A percentile compares a stretch with the other conserved stretches of the same genome.
These are phyloP conservation scores for Adoxophyes honmai DNA, from an alignment of 1,140 invertebrate genomes.

Conservation along the genomic window DNA sequence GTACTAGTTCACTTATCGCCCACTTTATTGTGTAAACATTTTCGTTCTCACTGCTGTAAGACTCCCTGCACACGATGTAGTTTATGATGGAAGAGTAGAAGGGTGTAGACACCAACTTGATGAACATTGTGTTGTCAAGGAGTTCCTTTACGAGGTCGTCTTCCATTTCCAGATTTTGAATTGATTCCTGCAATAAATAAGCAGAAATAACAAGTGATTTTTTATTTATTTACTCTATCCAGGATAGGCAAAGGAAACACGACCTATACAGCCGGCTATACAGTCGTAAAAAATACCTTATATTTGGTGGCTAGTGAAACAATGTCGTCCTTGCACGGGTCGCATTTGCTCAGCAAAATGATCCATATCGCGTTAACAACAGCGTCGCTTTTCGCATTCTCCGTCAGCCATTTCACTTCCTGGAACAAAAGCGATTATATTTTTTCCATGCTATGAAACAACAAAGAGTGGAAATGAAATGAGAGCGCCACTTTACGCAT, in stretches of 20 bases:
- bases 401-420: slow-evolving; percentile 44
- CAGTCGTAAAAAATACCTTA: slow-evolving; percentile 44
- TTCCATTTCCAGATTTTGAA: slow-evolving; percentile 41
- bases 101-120: slow-evolving; percentile 45
- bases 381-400: slow-evolving; percentile 18
- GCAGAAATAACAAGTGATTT: too few species aligned
- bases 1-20: slow-evolving; percentile 41
- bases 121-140: slow-evolving; percentile 49
- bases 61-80: slow-evolving; percentile 41
- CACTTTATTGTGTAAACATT: slow-evolving; percentile 36
- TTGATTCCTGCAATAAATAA: slow-evolving; percentile 38
- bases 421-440: slow-evolving; percentile 19
- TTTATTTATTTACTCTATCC: too few species aligned
- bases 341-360: slow-evolving; percentile 42
- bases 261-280: slow-evolving; percentile 35
- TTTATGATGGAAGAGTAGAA: slow-evolving; percentile 44
- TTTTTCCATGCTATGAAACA: too few species aligned
- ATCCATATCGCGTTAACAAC: slow-evolving; percentile 47
- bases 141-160: slow-evolving; percentile 56
- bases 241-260: too few species aligned
- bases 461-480: too few species aligned
- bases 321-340: slow-evolving; percentile 30
- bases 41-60: slow-evolving; percentile 15
- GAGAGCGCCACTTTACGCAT: too few species aligned
- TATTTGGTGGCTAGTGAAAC: slow-evolving; percentile 31